These are phyloP conservation scores for Euthynnus affinis DNA, from an alignment of 2,797 vertebrate genomes.

Conservation along the genomic window DNA sequence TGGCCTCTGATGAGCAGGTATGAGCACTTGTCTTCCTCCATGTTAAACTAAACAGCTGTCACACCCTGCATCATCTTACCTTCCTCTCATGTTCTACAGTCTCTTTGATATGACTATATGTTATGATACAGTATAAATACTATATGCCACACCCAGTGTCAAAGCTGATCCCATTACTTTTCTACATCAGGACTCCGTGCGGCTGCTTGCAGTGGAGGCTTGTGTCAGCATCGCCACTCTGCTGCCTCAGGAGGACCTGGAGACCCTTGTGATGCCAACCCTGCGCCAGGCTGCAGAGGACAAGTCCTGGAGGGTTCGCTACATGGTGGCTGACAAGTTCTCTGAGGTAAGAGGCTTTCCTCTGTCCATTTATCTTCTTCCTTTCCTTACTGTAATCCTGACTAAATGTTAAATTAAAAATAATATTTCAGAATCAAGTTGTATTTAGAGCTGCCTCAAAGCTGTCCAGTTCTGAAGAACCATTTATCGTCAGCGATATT, in stretches of 20 bases:
- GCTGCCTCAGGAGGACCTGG: slow-evolving; percentile 91
- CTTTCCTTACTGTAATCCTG: neutral
- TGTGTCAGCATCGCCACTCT: slow-evolving; percentile 93
- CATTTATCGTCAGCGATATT: neutral
- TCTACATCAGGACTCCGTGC: slow-evolving; percentile 89
- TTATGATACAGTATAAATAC: no score
- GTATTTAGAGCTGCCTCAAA: neutral
- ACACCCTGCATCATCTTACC: neutral
- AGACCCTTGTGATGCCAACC: slow-evolving; percentile 92
- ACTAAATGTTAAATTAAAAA: neutral
- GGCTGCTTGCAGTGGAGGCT: slow-evolving; percentile 92
- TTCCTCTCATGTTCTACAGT: neutral
- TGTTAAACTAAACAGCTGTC: neutral
- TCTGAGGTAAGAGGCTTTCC: slow-evolving; percentile 83
- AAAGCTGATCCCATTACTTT: slow-evolving; percentile 10
- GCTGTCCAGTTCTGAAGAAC: neutral
- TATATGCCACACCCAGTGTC: no score
- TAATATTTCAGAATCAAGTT: neutral
- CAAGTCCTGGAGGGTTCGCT: slow-evolving; percentile 92
- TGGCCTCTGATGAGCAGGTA: slow-evolving; percentile 93
- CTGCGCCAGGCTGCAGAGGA: slow-evolving; percentile 91
- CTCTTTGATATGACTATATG: neutral
- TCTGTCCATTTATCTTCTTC: neutral
- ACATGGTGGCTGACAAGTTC: slow-evolving; percentile 93
- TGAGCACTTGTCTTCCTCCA: neutral